Conservation (phyloP, 1,140 invertebrate genomes). For the Dermatophagoides farinae region DNA sequence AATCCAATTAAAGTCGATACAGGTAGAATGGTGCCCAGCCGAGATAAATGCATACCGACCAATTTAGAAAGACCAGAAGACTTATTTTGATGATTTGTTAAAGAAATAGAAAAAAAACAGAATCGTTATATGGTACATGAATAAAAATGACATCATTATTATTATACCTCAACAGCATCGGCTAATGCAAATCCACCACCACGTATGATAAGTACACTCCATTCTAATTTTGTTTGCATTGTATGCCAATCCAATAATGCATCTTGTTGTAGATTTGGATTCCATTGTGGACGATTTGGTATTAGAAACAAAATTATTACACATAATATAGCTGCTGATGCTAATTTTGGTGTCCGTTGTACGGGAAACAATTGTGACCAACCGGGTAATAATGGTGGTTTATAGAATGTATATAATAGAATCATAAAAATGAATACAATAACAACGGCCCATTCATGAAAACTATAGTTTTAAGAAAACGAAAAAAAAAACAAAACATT, state of each 20-base stretch:
- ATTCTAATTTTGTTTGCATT: constrained; percentile 29
- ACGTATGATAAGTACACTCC: constrained; percentile 31
- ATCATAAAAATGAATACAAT: constrained; percentile 54
- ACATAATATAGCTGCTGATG: constrained; percentile 55
- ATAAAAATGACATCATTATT: neutral
- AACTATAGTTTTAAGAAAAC: constrained; percentile 22
- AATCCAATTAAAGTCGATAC: constrained; percentile 21
- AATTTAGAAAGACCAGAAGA: constrained; percentile 48
- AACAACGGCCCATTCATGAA: constrained; percentile 54
- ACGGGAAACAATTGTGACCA: constrained; percentile 35
- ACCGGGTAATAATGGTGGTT: constrained; percentile 55
- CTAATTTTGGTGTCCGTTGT: constrained; percentile 33
- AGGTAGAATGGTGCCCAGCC: constrained; percentile 24
- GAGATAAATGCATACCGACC: constrained; percentile 37
- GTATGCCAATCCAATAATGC: constrained; percentile 27
- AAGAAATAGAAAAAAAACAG: neutral
- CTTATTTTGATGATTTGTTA: constrained; percentile 2
- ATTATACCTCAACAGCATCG: constrained; percentile 48
- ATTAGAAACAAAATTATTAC: constrained; percentile 60
- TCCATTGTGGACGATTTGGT: constrained; percentile 36
- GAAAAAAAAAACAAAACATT: neutral
- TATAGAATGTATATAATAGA: constrained; percentile 63
- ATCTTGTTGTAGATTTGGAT: neutral
- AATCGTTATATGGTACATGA: neutral
- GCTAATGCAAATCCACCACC: constrained; percentile 77